A percentile compares a stretch with the other conserved stretches of the same genome.
Conservation (phyloP, 2,797 vertebrate genomes). For the Mus spretus region DNA sequence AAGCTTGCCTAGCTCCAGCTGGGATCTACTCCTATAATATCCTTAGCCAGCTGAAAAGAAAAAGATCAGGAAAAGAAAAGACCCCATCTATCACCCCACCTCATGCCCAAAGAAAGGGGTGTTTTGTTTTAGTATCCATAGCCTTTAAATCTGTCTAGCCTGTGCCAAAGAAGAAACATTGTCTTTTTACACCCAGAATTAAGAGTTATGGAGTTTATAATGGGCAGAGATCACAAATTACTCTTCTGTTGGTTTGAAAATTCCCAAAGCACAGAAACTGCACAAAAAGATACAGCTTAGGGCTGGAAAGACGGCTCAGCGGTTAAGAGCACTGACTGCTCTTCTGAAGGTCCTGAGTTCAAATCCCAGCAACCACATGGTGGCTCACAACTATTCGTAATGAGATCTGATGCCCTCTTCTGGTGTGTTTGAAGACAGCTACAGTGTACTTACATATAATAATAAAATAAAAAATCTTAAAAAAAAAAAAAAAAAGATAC, state of each 20-base stretch:
- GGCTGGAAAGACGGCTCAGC: no score
- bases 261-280: constrained; percentile 3
- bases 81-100: background rate
- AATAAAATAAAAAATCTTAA: no score
- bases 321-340: no score
- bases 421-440: no score
- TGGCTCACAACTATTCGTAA: no score
- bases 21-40: background rate
- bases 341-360: no score
- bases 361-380: no score
- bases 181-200: background rate
- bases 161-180: background rate
- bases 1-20: background rate
- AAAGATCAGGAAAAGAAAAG: background rate
- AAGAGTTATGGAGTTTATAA: background rate
- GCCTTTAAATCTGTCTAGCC: background rate
- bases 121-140: background rate
- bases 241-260: background rate
- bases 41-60: background rate
- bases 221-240: background rate
- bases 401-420: no score
- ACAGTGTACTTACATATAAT: no score
- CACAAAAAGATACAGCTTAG: background rate
- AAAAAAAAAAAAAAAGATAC: background rate
- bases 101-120: background rate